A percentile compares a stretch with the other conserved stretches of the same genome.
phyloP scores from a whole-genome alignment of 2,113 vertebrate species.

The Labeo rohita region DNA sequence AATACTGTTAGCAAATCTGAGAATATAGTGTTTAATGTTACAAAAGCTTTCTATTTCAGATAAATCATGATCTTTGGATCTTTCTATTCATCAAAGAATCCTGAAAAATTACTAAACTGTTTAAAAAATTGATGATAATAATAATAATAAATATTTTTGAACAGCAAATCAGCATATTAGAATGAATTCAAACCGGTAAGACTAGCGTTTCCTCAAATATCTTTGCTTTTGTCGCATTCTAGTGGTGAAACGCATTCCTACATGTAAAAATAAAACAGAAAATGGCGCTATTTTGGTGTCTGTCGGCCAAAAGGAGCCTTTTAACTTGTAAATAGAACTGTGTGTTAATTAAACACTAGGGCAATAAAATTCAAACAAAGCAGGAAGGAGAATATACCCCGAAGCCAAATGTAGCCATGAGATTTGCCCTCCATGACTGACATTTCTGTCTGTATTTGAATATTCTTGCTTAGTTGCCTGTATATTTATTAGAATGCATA shows the following conservation, averaged over 20 bases:
- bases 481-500: not conserved
- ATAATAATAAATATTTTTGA: too few relatives aligned
- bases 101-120: too few relatives aligned
- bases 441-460: not conserved
- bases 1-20: too few relatives aligned
- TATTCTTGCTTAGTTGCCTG: not conserved
- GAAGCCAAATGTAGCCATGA: not conserved
- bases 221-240: slow-evolving; percentile 42
- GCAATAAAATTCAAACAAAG: not conserved
- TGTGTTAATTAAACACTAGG: not conserved
- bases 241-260: not conserved
- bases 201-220: too few relatives aligned
- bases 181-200: too few relatives aligned
- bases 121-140: too few relatives aligned
- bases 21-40: too few relatives aligned
- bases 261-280: not conserved
- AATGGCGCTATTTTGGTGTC: not conserved
- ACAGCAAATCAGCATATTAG: too few relatives aligned
- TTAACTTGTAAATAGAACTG: not conserved
- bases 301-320: not conserved
- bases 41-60: too few relatives aligned
- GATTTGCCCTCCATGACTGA: not conserved
- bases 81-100: too few relatives aligned
- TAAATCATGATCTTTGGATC: too few relatives aligned
- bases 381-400: not conserved